Evolutionary conservation across 2,888 invertebrate genomes (phyloP).

Genomic region (Orthosia incerta): DNA sequence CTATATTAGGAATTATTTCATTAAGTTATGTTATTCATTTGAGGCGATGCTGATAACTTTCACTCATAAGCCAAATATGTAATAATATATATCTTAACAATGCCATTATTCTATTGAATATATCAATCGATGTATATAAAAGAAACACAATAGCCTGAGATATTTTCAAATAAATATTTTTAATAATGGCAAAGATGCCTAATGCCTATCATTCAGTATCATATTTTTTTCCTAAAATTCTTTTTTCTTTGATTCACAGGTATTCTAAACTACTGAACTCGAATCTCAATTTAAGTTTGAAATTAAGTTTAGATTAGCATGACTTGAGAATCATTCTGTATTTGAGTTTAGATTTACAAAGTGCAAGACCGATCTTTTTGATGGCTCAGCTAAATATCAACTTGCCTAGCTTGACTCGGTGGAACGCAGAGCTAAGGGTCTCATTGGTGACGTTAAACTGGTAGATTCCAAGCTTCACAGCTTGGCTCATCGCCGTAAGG

Average conservation of each 20-base stretch:
- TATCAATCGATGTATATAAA: conserved; percentile 24
- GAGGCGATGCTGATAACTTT: background rate
- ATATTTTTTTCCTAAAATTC: background rate
- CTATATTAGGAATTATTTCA: background rate
- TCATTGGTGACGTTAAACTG: too few relatives aligned
- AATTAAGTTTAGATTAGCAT: background rate
- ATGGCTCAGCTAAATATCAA: too few relatives aligned
- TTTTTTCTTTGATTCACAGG: background rate
- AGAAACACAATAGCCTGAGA: conserved; percentile 34
- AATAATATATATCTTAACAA: conserved; percentile 41
- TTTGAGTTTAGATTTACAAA: background rate
- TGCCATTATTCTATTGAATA: conserved; percentile 45
- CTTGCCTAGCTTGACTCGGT: too few relatives aligned
- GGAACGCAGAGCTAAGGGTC: too few relatives aligned
- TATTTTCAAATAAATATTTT: conserved; percentile 42
- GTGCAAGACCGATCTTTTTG: too few relatives aligned
- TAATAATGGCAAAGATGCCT: background rate
- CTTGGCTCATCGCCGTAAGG: too few relatives aligned
- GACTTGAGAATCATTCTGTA: background rate
- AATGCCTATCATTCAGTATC: background rate
- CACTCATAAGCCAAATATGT: conserved; percentile 24
- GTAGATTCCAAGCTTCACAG: too few relatives aligned
- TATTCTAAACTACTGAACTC: background rate
- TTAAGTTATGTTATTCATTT: background rate
- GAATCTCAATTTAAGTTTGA: background rate